Base-by-base conservation (phyloP, 1,140 invertebrate genomes). In the Drosophila funebris region DNA sequence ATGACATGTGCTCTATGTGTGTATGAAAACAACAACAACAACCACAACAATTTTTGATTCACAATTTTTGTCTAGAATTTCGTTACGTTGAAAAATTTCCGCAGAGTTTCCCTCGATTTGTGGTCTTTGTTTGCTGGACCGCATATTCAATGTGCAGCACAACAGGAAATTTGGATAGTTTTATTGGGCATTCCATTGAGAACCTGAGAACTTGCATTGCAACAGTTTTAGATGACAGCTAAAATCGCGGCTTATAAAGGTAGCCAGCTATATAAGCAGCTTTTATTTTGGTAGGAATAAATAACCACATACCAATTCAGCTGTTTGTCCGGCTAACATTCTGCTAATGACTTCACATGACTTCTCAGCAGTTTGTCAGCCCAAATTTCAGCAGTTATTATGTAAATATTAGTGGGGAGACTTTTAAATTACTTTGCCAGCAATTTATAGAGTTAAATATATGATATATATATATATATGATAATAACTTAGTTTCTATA, bases 1-100 rank as follows among this genome's bases (percentile, higher is more conserved):
- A 53, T 53, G 69, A 74, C 70, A 54, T 73, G 43, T 58, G 66
- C 56, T 5, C 46, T 27, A 4, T 46, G 22, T 43, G 39, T 16
- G 6, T 5, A 44, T 44, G 22, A n/a, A 13, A 48, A 29, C 22
- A 48, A 48, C 24, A 48, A 48, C 41, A 14, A 48, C 6, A 27
- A 16, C 20, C n/a, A 6, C 13, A 48, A 48, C 20, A 46, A 24
- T 24, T 46, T 46, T 5, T 9, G 9, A 44, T 16, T 22, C n/a
- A 13, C n/a, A 22, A 27, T 27, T 46, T 27, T 46, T 22, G 44
- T 27, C 27, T 16, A 2, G n/a, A 29, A 27, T 46, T 24, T 24
- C 27, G 22, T 46, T 50, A 4, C 1, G 4, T 36, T 5, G 4
- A 3, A 13, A 36, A 36, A 36, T 13, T 13, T 36, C 11, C 0